phyloP scores from a whole-genome alignment of 1,140 invertebrate genomes.

The Physella acuta region DNA sequence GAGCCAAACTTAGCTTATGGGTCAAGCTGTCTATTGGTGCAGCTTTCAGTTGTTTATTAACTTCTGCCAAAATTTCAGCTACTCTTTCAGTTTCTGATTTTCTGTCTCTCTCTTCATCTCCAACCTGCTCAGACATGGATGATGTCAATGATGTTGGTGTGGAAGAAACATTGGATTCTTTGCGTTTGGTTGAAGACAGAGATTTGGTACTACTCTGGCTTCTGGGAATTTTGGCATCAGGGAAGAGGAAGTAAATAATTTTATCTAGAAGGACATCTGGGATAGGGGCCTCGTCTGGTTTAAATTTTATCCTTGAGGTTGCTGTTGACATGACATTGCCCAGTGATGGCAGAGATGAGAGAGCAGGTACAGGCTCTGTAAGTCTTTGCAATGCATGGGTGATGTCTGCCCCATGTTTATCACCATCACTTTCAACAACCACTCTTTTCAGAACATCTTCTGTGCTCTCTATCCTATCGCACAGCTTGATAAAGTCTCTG shows the following conservation, averaged over 20 bases:
- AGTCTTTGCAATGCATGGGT: conserved; percentile 61
- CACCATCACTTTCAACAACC: conserved; percentile 39
- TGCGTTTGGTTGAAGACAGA: background rate
- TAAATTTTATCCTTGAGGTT: conserved; percentile 49
- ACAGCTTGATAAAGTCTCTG: conserved; percentile 54
- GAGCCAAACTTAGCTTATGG: conserved; percentile 79
- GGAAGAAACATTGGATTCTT: conserved; percentile 10
- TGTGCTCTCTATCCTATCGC: conserved; percentile 55
- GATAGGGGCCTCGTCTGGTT: conserved; percentile 70
- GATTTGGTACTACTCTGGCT: background rate
- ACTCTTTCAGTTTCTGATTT: conserved; percentile 20
- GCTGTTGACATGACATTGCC: conserved; percentile 49
- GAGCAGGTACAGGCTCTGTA: conserved; percentile 53
- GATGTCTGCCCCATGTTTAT: conserved; percentile 47
- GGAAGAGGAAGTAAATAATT: conserved; percentile 82
- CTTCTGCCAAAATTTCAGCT: conserved; percentile 37
- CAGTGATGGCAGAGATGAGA: conserved; percentile 50
- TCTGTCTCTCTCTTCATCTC: conserved; percentile 17
- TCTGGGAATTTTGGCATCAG: conserved; percentile 74
- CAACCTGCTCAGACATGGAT: background rate
- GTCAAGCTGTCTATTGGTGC: conserved; percentile 77
- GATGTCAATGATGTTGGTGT: conserved; percentile 1
- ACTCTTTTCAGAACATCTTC: conserved; percentile 58
- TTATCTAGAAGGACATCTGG: conserved; percentile 71
- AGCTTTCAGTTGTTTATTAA: conserved; percentile 67